phyloP scores from a whole-genome alignment of 2,888 invertebrate species.

The Sympetrum striolatum region DNA sequence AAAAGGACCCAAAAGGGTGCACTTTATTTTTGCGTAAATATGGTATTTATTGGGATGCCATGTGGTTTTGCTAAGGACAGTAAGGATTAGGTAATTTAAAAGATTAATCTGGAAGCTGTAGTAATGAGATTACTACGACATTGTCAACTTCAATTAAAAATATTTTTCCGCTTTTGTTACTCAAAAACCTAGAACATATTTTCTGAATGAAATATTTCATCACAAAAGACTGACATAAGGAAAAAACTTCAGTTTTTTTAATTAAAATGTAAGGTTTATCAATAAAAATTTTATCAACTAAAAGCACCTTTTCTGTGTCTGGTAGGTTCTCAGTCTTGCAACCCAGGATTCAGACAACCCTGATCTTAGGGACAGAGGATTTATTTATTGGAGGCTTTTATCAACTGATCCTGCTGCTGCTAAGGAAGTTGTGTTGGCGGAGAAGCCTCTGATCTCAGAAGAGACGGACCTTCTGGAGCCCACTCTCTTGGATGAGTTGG shows the following conservation, averaged over 20 bases:
- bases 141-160: too few species aligned
- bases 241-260: not conserved
- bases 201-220: too few species aligned
- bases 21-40: too few species aligned
- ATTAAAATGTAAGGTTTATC: not conserved
- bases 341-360: constrained; percentile 97
- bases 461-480: constrained; percentile 98
- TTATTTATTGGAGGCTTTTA: constrained; percentile 98
- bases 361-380: constrained; percentile 96
- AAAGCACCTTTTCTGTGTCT: not conserved
- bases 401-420: constrained; percentile 99
- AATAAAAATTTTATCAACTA: not conserved
- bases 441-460: constrained; percentile 98
- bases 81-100: too few species aligned
- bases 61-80: too few species aligned
- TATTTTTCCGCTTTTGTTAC: too few species aligned
- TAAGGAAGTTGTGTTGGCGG: constrained; percentile 97
- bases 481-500: constrained; percentile 94
- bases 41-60: too few species aligned
- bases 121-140: too few species aligned
- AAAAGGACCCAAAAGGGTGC: too few species aligned
- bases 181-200: too few species aligned
- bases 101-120: too few species aligned
- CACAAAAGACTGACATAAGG: too few species aligned
- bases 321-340: constrained; percentile 78